These are phyloP conservation scores for Callorhinus ursinus DNA, from an alignment of 2,113 vertebrate species.

Conservation along the genomic window DNA sequence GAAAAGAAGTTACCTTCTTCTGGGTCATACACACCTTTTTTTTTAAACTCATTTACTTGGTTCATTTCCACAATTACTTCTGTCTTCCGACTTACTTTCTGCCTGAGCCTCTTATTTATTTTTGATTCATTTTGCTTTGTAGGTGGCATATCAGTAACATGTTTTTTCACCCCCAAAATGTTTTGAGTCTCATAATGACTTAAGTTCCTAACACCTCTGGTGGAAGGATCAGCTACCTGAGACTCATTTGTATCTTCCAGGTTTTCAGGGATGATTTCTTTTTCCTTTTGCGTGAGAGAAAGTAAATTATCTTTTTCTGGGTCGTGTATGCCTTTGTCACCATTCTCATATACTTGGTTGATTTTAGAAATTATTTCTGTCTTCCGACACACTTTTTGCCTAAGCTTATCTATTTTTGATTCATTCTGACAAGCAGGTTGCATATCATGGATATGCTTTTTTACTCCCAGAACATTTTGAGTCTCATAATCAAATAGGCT, in stretches of 20 bases:
- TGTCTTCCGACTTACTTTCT: conserved; percentile 54
- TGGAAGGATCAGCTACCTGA: conserved; percentile 15
- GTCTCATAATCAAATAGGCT: not conserved
- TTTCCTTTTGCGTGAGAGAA: conserved; percentile 42
- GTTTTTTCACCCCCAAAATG: conserved; percentile 38
- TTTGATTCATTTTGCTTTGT: conserved; percentile 50
- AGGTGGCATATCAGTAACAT: not conserved
- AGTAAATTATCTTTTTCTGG: conserved; percentile 10
- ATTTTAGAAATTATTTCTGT: conserved; percentile 69
- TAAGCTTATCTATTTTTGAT: conserved; percentile 38
- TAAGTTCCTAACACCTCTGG: conserved; percentile 10
- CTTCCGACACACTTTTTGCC: conserved; percentile 34
- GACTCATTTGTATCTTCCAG: conserved; percentile 13
- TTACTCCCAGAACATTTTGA: not conserved
- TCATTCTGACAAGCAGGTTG: conserved; percentile 54
- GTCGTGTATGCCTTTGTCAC: conserved; percentile 22
- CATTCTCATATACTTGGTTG: conserved; percentile 1
- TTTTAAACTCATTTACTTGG: not conserved
- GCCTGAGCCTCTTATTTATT: conserved; percentile 36
- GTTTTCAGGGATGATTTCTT: conserved; percentile 47
- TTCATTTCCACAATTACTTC: conserved; percentile 72
- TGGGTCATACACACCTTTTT: conserved; percentile 2
- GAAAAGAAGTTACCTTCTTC: conserved; percentile 49
- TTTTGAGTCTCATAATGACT: conserved; percentile 34
- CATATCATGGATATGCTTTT: not conserved